phyloP scores from a whole-genome alignment of 2,113 vertebrate species.

The Gallinago undulata region DNA sequence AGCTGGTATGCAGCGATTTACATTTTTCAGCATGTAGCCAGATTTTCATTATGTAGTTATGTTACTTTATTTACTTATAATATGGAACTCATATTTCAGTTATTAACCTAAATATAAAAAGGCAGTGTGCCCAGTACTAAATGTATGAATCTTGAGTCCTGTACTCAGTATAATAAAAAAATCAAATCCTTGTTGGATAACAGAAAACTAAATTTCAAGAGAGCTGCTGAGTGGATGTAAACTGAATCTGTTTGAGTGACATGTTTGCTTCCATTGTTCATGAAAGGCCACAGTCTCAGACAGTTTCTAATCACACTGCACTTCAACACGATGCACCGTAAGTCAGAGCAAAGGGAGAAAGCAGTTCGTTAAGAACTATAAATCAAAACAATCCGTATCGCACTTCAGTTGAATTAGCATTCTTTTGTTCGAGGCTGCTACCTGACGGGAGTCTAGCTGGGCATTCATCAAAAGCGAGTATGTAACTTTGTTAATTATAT shows the following conservation, averaged over 20 bases:
- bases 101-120: slow-evolving; percentile 15
- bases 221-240: neutral
- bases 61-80: slow-evolving; percentile 4
- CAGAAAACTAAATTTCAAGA: neutral
- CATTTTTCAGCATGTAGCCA: neutral
- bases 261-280: neutral
- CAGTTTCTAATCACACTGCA: slow-evolving; percentile 34
- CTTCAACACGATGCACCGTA: neutral
- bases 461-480: neutral
- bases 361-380: neutral
- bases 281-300: neutral
- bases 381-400: neutral
- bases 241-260: neutral
- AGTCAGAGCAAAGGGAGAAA: slow-evolving; percentile 10
- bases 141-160: neutral
- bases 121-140: neutral
- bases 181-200: neutral
- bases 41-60: neutral
- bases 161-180: neutral
- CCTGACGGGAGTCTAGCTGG: neutral
- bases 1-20: slow-evolving; percentile 14
- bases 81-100: neutral
- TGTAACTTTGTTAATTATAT: slow-evolving; percentile 46
- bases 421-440: neutral
- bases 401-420: slow-evolving; percentile 16